Conservation (phyloP, 2,888 invertebrate species). For the Hemithea aestivaria region DNA sequence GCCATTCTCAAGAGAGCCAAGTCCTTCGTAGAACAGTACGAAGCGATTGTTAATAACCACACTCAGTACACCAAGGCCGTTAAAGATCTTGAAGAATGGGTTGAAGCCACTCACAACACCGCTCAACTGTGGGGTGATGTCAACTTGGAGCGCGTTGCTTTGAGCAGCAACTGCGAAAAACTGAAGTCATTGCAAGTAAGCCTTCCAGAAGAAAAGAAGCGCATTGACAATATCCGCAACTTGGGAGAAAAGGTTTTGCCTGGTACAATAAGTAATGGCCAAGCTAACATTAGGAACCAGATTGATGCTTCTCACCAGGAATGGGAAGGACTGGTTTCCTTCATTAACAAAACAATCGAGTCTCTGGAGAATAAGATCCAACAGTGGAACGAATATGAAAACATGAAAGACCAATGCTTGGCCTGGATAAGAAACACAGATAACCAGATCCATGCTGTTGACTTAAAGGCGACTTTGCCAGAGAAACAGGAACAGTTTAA, state of each 20-base stretch:
- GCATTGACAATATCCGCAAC: slow-evolving; percentile 87
- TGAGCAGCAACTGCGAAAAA: slow-evolving; percentile 92
- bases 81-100: slow-evolving; percentile 91
- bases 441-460: slow-evolving; percentile 91
- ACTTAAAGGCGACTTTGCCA: slow-evolving; percentile 87
- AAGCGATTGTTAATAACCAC: slow-evolving; percentile 92
- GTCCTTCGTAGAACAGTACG: slow-evolving; percentile 89
- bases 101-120: slow-evolving; percentile 90
- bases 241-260: slow-evolving; percentile 95
- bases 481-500: slow-evolving; percentile 93
- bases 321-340: slow-evolving; percentile 90
- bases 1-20: slow-evolving; percentile 84
- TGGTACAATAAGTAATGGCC: slow-evolving; percentile 90
- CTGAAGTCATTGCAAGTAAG: slow-evolving; percentile 88
- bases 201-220: slow-evolving; percentile 91
- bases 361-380: slow-evolving; percentile 89
- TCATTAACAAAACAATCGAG: slow-evolving; percentile 87
- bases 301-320: slow-evolving; percentile 93
- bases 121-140: slow-evolving; percentile 90
- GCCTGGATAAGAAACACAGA: slow-evolving; percentile 94
- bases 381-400: slow-evolving; percentile 95
- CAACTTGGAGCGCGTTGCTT: slow-evolving; percentile 89
- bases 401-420: slow-evolving; percentile 89
- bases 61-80: slow-evolving; percentile 93
- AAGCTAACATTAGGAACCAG: slow-evolving; percentile 91